Percentiles rank a stretch among this genome's conserved stretches.
Conservation (phyloP, 2,113 vertebrate genomes). For the Columba janthina region DNA sequence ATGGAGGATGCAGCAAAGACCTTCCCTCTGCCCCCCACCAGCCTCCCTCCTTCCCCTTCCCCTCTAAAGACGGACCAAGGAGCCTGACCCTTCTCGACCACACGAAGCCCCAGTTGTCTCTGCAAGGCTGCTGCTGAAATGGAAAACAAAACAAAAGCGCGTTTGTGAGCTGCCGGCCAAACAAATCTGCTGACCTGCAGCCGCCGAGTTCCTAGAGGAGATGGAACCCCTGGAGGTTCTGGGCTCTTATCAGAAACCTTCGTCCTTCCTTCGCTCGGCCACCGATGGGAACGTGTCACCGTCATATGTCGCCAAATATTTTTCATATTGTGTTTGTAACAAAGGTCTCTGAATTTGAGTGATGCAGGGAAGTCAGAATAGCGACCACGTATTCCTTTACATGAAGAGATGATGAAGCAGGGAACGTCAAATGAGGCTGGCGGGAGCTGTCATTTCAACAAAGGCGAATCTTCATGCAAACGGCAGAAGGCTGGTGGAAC, state of each 20-base stretch:
- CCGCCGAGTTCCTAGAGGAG: slow-evolving; percentile 13
- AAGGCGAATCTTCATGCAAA: neutral
- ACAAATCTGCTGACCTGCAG: neutral
- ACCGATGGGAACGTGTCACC: neutral
- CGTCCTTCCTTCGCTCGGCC: neutral
- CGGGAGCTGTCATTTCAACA: neutral
- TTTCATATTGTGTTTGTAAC: neutral
- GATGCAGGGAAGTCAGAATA: neutral
- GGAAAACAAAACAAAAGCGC: neutral
- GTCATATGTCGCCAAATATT: neutral
- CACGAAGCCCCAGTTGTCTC: neutral
- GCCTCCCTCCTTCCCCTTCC: neutral
- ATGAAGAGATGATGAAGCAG: neutral
- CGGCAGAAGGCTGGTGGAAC: neutral
- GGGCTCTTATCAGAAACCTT: neutral
- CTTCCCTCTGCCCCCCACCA: neutral
- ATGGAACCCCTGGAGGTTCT: neutral
- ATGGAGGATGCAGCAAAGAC: neutral
- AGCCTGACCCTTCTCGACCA: rapidly evolving
- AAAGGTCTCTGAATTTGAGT: neutral
- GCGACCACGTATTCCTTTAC: neutral
- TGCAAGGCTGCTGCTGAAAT: neutral
- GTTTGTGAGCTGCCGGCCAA: neutral
- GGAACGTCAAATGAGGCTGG: neutral
- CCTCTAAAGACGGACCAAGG: neutral